phyloP scores from a whole-genome alignment of 1,140 invertebrate species.

The Drosophila suzukii region DNA sequence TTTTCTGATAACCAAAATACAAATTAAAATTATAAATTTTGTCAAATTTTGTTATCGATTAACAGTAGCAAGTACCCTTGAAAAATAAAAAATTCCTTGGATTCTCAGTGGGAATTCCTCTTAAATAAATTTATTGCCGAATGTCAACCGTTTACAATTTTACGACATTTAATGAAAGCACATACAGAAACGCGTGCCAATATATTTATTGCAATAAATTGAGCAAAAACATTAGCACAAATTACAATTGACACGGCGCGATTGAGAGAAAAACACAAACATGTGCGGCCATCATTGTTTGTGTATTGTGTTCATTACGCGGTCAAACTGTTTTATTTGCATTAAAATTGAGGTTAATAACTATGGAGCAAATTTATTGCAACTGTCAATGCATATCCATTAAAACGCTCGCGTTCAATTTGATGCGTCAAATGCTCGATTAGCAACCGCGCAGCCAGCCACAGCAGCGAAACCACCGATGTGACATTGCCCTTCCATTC shows the following conservation, averaged over 20 bases:
- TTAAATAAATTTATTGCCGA: background rate
- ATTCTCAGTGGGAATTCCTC: too few relatives aligned
- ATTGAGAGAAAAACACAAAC: slow-evolving; percentile 15
- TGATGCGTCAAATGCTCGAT: slow-evolving; percentile 55
- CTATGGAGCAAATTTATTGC: slow-evolving; percentile 59
- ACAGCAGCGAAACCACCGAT: slow-evolving; percentile 1
- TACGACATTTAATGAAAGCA: background rate
- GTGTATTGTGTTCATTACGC: slow-evolving; percentile 39
- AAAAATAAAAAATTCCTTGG: too few relatives aligned
- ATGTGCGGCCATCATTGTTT: slow-evolving; percentile 1
- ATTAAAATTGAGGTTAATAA: slow-evolving; percentile 74
- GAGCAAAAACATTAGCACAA: slow-evolving; percentile 31
- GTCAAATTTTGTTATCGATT: too few relatives aligned
- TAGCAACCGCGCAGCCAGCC: slow-evolving; percentile 19
- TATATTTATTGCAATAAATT: slow-evolving; percentile 48
- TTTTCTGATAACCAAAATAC: too few relatives aligned
- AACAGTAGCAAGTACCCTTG: too few relatives aligned
- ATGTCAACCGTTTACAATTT: background rate
- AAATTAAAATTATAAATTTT: too few relatives aligned
- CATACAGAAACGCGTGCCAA: slow-evolving; percentile 5
- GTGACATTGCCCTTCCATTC: background rate
- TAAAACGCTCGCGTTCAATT: slow-evolving; percentile 57
- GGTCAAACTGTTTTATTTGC: slow-evolving; percentile 60
- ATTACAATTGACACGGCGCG: slow-evolving; percentile 33
- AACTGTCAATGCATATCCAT: slow-evolving; percentile 65